These are phyloP conservation scores for Epinephelus cyanopodus DNA, from an alignment of 2,113 vertebrate species.

Conservation along the genomic window DNA sequence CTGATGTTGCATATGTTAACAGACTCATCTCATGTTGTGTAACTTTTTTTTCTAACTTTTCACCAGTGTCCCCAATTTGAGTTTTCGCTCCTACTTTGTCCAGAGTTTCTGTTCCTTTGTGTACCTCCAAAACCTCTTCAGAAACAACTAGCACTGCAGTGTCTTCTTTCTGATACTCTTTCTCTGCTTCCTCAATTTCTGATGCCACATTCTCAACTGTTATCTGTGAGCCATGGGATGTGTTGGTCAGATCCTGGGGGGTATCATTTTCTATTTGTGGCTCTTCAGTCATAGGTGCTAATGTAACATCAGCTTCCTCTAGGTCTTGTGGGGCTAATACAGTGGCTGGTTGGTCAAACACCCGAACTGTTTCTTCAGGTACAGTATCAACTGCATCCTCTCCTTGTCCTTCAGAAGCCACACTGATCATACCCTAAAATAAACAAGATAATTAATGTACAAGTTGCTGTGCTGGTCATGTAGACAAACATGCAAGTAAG, in stretches of 20 bases:
- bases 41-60: neutral
- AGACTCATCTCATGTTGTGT: neutral
- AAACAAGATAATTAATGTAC: neutral
- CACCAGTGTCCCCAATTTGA: neutral
- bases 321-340: constrained; percentile 5
- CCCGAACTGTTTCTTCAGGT: neutral
- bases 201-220: constrained; percentile 61
- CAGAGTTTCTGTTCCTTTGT: constrained; percentile 3
- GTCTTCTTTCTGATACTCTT: neutral
- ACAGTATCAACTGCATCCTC: neutral
- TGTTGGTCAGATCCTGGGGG: neutral
- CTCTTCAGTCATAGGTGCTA: constrained; percentile 6
- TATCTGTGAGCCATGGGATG: constrained; percentile 27
- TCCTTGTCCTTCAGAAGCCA: constrained; percentile 9
- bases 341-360: neutral
- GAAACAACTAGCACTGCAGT: neutral
- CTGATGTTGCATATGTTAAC: neutral
- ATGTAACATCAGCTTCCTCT: constrained; percentile 3
- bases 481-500: neutral
- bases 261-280: neutral
- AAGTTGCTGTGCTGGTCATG: neutral
- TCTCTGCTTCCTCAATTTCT: constrained; percentile 49
- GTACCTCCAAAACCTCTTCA: constrained; percentile 3
- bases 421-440: constrained; percentile 33
- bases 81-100: neutral